Conservation (phyloP, 2,797 vertebrate species). For the Monodelphis domestica region DNA sequence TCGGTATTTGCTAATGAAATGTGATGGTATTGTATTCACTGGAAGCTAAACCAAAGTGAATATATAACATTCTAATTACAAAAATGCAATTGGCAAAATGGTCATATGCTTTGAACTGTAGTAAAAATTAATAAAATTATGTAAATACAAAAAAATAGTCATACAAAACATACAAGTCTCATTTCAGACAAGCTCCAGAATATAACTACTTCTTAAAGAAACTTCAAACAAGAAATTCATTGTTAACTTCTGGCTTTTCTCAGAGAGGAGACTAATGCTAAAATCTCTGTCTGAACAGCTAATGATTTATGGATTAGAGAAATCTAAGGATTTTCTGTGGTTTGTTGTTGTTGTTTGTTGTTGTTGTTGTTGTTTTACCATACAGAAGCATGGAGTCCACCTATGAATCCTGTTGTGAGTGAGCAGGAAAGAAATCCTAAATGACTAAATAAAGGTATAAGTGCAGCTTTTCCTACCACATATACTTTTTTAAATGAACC, state of each 20-base stretch:
- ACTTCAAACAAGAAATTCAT: slow-evolving; percentile 70
- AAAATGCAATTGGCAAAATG: slow-evolving; percentile 75
- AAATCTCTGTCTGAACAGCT: slow-evolving; percentile 81
- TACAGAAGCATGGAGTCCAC: slow-evolving; percentile 55
- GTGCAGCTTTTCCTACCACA: slow-evolving; percentile 66
- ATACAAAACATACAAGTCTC: slow-evolving; percentile 70
- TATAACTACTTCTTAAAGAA: slow-evolving; percentile 76
- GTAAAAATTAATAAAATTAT: slow-evolving; percentile 83
- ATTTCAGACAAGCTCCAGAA: slow-evolving; percentile 76
- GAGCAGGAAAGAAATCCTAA: slow-evolving; percentile 58
- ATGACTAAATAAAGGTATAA: slow-evolving; percentile 61
- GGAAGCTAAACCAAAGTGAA: slow-evolving; percentile 72
- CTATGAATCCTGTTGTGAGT: slow-evolving; percentile 46
- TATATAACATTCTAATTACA: slow-evolving; percentile 77
- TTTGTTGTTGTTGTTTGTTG: too few species aligned
- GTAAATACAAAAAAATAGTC: slow-evolving; percentile 81
- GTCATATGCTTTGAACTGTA: slow-evolving; percentile 81
- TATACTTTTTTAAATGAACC: too few species aligned
- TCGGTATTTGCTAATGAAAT: slow-evolving; percentile 75
- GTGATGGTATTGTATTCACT: slow-evolving; percentile 67
- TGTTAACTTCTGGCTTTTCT: slow-evolving; percentile 79
- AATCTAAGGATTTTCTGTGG: too few species aligned
- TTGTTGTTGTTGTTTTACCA: slow-evolving; percentile 70
- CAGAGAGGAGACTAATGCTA: slow-evolving; percentile 75
- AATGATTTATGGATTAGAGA: slow-evolving; percentile 80